Evolutionary conservation across 2,888 invertebrate genomes (phyloP).

Genomic region (Timema cristinae): DNA sequence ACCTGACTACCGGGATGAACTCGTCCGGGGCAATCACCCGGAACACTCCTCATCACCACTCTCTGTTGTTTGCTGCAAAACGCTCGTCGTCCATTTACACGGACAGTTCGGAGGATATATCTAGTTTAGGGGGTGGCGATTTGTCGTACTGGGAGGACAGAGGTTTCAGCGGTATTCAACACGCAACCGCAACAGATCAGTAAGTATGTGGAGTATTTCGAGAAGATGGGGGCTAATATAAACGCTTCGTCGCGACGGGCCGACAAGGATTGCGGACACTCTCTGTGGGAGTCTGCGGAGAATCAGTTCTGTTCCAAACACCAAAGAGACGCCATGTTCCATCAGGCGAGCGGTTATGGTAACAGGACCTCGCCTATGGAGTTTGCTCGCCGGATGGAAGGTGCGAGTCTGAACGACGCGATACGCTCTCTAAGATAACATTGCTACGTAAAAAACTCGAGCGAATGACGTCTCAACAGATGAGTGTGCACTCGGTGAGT

Average conservation of each 20-base stretch:
- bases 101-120: conserved; percentile 81
- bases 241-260: conserved; percentile 42
- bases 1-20: conserved; percentile 18
- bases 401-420: conserved; percentile 29
- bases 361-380: conserved; percentile 26
- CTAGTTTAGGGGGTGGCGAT: conserved; percentile 74
- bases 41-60: conserved; percentile 46
- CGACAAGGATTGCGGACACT: conserved; percentile 34
- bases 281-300: conserved; percentile 22
- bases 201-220: conserved; percentile 85
- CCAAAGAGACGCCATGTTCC: conserved; percentile 28
- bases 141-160: conserved; percentile 66
- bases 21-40: conserved; percentile 16
- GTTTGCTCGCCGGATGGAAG: conserved; percentile 31
- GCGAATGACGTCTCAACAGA: conserved; percentile 16
- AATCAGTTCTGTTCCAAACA: conserved; percentile 22
- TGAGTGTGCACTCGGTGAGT: neutral
- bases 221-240: conserved; percentile 46
- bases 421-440: conserved; percentile 34
- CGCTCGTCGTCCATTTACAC: conserved; percentile 79
- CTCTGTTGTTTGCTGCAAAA: conserved; percentile 56
- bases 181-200: conserved; percentile 66
- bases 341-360: conserved; percentile 17
- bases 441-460: conserved; percentile 32
- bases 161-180: conserved; percentile 42